A percentile compares a stretch with the other conserved stretches of the same genome.
Conservation (phyloP, 2,797 vertebrate species). For the Acanthurus tractus region DNA sequence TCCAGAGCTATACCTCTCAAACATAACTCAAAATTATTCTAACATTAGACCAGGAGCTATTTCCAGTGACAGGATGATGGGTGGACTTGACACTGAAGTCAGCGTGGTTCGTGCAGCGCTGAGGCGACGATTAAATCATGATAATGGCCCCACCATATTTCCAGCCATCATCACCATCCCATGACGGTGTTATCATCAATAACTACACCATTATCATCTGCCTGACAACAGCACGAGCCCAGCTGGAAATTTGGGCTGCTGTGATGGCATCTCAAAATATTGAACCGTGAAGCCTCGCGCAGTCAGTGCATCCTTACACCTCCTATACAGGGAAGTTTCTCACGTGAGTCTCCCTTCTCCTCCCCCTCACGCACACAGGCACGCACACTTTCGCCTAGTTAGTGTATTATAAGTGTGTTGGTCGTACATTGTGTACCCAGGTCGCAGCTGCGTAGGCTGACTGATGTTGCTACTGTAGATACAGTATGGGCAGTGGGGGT, state of each 20-base stretch:
- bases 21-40: constrained; percentile 76
- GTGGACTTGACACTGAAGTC: constrained; percentile 78
- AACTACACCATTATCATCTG: constrained; percentile 77
- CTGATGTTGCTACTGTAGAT: constrained; percentile 80
- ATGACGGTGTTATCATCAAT: constrained; percentile 73
- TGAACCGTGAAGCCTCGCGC: constrained; percentile 37
- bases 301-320: constrained; percentile 27
- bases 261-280: constrained; percentile 65
- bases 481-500: constrained; percentile 76
- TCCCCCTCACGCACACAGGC: constrained; percentile 11
- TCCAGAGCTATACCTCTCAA: constrained; percentile 56
- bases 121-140: constrained; percentile 79
- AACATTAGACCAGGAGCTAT: constrained; percentile 75
- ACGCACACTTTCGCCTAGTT: constrained; percentile 61
- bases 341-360: constrained; percentile 43
- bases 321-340: constrained; percentile 60
- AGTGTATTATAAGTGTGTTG: constrained; percentile 78
- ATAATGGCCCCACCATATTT: constrained; percentile 77
- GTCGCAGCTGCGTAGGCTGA: constrained; percentile 79
- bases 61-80: constrained; percentile 81
- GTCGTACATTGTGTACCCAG: constrained; percentile 86
- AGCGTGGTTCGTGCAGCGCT: constrained; percentile 66
- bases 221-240: constrained; percentile 74
- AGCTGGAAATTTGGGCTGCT: constrained; percentile 54
- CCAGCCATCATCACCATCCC: constrained; percentile 73